phyloP scores from a whole-genome alignment of 2,113 vertebrate genomes.

The Peromyscus californicus region DNA sequence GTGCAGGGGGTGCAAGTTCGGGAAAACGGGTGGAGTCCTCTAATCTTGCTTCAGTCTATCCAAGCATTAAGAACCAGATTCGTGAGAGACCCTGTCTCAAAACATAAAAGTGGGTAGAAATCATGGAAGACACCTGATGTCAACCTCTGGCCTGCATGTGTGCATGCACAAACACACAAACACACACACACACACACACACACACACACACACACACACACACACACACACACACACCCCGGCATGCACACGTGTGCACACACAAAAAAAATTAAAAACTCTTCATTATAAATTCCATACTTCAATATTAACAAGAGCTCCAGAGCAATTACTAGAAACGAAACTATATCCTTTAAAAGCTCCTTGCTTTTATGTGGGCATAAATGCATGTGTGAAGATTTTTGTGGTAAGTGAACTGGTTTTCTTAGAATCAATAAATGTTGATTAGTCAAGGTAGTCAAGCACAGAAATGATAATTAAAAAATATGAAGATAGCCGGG shows the following conservation, averaged over 20 bases:
- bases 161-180: not conserved
- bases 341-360: conserved; percentile 2
- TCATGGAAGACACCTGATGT: not conserved
- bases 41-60: not conserved
- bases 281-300: not conserved
- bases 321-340: conserved; percentile 24
- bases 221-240: not conserved
- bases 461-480: not conserved
- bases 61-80: not conserved
- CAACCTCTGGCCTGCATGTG: not conserved
- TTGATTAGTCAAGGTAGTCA: not conserved
- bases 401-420: not conserved
- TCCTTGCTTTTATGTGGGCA: not conserved
- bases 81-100: not conserved
- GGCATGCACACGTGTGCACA: not conserved
- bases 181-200: not conserved
- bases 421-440: conserved; percentile 13
- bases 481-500: conserved; percentile 47
- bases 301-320: conserved; percentile 40
- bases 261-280: not conserved
- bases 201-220: too few species aligned
- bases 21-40: not conserved
- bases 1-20: too few species aligned
- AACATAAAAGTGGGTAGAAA: not conserved
- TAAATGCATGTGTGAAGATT: not conserved